Base-by-base conservation (phyloP, 2,888 invertebrate genomes). In the Pinctada fucata region DNA sequence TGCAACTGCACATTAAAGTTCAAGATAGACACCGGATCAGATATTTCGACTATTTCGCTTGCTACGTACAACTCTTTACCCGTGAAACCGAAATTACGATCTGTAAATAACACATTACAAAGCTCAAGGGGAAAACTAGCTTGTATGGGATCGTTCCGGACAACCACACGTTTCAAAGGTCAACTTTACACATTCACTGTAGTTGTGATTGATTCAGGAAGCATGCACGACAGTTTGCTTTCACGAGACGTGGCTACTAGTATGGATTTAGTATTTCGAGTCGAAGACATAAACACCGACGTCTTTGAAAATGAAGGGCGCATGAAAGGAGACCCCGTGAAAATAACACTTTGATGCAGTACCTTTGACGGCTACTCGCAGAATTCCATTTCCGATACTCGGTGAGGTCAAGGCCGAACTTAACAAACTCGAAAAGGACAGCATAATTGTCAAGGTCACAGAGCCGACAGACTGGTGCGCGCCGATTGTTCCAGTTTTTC, bases 1-100 rank as follows among this genome's bases (percentile, higher is more conserved):
- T 69, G 72, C 72, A 51, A 65, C 2, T 68, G 63, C 49, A 52
- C 31, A 10, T 64, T 79, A 13, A 72, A 58, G 13, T 79, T 79
- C 52, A 72, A 72, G 49, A 79, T 79, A 45, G 79, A 79, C n/a
- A 72, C 79, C 63, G 76, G 76, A 31, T 72, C 76, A 64, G 72
- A 63, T 47, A 72, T 48, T 47, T 63, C 63, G 10, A 48, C 64
- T 10, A 72, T 72, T 16, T 48, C 50, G 48, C 49, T 65, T 48
- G 13, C 16, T 31, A 49, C 31, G 5, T 73, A 66, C 50, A 10
- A 31, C n/a, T 13, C 49, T 16, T 50, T 73, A 3, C 50, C 49
- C 31, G 31, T 31, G 16, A 63, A n/a, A 73, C 73, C 73, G 8
- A 49, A 73, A 50, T 49, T 50, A 63, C n/a, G 66, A 13, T n/a